Evolutionary conservation across 1,140 invertebrate species (phyloP), one percentile per base, ranked within the genome.

Genomic region (Drosophila rhopaloa): DNA sequence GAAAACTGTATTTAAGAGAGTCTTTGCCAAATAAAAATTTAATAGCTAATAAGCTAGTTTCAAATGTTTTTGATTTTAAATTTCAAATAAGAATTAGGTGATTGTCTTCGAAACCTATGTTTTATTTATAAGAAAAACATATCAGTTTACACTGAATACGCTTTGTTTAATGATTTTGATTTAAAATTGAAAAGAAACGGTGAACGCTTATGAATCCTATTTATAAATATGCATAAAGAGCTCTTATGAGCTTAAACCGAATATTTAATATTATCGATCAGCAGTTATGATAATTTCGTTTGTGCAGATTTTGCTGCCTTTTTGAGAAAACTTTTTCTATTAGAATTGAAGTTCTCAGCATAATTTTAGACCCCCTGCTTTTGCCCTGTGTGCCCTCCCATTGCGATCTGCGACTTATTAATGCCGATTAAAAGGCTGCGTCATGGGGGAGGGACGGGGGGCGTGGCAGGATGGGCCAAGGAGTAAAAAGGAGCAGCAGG

Each of bases 401-500:
- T 50, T 0, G 65, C 41, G 65, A 40, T 57, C 24, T 47, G 16
- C 29, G 37, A 27, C 43, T 43, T 46, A 51, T 66, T 67, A 67
- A 35, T 24, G 60, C 61, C 46, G 37, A 40, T 47, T 32, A 38
- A 50, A 66, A 48, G n/a, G 19, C 35, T 40, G 35, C 50, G 14
- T 41, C 29, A 32, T 5, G 32, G 19, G 14, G 44, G 57, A 29
- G 57, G n/a, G 37, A 13, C 29, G n/a, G 46, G 29, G 37, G 37
- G 37, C 9, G 37, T 47, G 46, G 46, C 43, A 24, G 43, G 44
- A 47, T 32, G 27, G 19, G 16, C 55, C 4, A 35, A 35, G 24
- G 13, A 19, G 65, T 53, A 43, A 57, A 71, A 72, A 72, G 68
- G 68, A 72, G 68, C 68, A 72, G 68, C 68, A 71, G 68, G 68